Conservation (phyloP, 2,888 invertebrate genomes). For the Drosophila rellima region DNA sequence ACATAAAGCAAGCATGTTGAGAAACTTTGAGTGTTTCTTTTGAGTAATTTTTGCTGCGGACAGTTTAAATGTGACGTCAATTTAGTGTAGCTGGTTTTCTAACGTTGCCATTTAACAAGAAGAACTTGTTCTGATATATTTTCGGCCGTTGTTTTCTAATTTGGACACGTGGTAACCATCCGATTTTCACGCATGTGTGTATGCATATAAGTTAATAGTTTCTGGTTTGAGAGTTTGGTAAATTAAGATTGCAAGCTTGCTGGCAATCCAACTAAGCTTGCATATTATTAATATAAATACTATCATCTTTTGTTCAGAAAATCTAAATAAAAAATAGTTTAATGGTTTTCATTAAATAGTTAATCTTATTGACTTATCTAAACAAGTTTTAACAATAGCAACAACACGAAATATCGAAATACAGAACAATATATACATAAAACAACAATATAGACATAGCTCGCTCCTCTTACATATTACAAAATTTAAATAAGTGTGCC, state of each 20-base stretch:
- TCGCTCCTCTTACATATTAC: background rate
- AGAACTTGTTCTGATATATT: slow-evolving; percentile 38
- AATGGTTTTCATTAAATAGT: slow-evolving; percentile 22
- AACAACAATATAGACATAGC: too few species aligned
- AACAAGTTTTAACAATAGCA: background rate
- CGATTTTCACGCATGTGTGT: background rate
- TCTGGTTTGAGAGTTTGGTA: background rate
- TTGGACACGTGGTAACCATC: slow-evolving; percentile 7
- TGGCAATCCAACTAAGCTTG: background rate
- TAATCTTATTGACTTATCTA: slow-evolving; percentile 18
- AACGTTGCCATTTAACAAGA: background rate
- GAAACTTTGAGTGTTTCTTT: slow-evolving; percentile 13
- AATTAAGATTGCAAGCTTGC: background rate
- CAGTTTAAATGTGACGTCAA: slow-evolving; percentile 16
- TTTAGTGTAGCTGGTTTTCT: slow-evolving; percentile 23
- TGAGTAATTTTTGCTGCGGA: slow-evolving; percentile 4
- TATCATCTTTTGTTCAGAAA: slow-evolving; percentile 1
- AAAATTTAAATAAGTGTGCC: background rate
- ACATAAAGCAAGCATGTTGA: slow-evolving; percentile 23
- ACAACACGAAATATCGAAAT: background rate
- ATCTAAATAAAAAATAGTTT: background rate
- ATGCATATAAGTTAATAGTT: slow-evolving; percentile 5
- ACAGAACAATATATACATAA: background rate
- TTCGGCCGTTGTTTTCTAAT: slow-evolving; percentile 6
- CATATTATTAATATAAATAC: background rate